Percentiles rank a stretch among this genome's conserved stretches.
phyloP scores from a whole-genome alignment of 2,797 vertebrate genomes.

The Ctenosaura bakeri region DNA sequence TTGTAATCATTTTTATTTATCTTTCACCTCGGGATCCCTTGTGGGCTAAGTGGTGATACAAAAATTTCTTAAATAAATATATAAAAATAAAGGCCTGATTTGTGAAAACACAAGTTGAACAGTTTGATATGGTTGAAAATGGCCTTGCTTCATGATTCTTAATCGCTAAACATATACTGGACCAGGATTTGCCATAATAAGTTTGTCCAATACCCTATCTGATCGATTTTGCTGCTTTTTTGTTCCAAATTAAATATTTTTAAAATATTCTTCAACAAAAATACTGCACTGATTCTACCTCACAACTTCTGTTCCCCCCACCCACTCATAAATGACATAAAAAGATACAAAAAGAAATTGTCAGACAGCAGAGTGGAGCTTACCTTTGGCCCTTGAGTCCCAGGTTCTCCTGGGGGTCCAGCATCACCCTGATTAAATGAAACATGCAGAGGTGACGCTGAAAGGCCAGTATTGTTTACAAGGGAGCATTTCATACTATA shows the following conservation, averaged over 20 bases:
- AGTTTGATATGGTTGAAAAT: background rate
- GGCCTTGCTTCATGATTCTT: background rate
- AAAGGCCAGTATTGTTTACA: background rate
- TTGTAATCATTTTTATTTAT: too few relatives aligned
- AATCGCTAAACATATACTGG: background rate
- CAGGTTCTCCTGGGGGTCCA: slow-evolving; percentile 85
- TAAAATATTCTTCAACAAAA: background rate
- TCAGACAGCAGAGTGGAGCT: background rate
- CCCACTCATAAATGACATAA: background rate
- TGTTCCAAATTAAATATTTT: background rate
- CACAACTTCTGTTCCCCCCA: background rate
- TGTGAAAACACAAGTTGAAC: background rate
- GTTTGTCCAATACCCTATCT: too few relatives aligned
- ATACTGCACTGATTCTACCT: accelerated
- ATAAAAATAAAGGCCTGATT: background rate
- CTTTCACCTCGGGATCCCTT: too few relatives aligned
- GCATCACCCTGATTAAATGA: slow-evolving; percentile 86
- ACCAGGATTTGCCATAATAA: background rate
- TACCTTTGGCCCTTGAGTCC: slow-evolving; percentile 88
- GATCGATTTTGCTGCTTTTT: background rate
- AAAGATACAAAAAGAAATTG: background rate
- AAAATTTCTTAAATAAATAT: too few relatives aligned
- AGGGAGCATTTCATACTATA: too few relatives aligned
- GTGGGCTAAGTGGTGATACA: too few relatives aligned
- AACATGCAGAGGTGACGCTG: background rate